Evolutionary conservation across 1,140 invertebrate genomes (phyloP), one percentile per base, ranked within the genome.

Genomic region (Saxidomus purpurata): DNA sequence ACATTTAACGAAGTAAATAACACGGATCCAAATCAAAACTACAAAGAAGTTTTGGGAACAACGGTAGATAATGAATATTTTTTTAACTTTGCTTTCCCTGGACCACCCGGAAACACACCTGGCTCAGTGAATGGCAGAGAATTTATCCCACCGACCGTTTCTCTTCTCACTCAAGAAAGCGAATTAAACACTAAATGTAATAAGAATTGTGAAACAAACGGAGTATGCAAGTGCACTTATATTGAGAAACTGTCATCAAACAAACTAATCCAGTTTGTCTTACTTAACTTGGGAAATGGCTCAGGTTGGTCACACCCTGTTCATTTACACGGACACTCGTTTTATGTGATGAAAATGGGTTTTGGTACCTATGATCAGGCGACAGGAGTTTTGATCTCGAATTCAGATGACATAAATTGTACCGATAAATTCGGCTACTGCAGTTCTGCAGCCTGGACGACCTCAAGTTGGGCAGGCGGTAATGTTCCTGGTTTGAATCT

Each of bases 321-420:
- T 91, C 97, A 98, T 94, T 94, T 98, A 3, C 97, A 98, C 92
- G 97, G 98, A 3, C 97, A 98, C 94, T 97, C 96, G 92, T 98
- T 98, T 94, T 97, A 97, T 92, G 96, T 98, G 0, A 96, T 97
- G 0, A 97, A 96, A 40, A 96, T 97, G 89, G 97, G 91, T 13
- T 81, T 91, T 79, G 83, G 89, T 69, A 69, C n/a, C 52, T 76
- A 79, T 84, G 76, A 74, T 31, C 96, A 2, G 96, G 97, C 59
- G 43, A 83, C 25, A 96, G 96, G 84, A 81, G 96, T 97, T 92
- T 97, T 97, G 17, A 97, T 97, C 90, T 97, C 98, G 94, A 94
- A 98, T 9, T 52, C 1, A 97, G 98, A 92, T 97, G 97, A 13
- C 97, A 97, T 95, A 97, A 96, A 92, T 98, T 98, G 94, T 97